phyloP scores from a whole-genome alignment of 2,888 invertebrate species.

The Leptinotarsa tumamoca region DNA sequence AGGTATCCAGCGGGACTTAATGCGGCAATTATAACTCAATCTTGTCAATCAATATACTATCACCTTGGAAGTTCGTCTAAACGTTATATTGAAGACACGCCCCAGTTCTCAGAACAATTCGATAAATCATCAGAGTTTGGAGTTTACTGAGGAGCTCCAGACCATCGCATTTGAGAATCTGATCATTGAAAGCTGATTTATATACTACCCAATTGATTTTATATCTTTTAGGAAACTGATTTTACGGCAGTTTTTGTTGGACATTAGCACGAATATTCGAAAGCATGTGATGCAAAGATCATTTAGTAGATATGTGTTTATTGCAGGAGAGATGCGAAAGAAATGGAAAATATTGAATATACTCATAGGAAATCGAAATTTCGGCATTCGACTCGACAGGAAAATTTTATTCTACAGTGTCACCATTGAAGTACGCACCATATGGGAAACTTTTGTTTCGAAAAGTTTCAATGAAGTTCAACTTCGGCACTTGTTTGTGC shows the following conservation, averaged over 20 bases:
- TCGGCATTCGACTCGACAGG: too few species aligned
- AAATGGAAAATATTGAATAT: background rate
- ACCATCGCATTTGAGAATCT: background rate
- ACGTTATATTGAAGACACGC: background rate
- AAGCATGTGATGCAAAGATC: background rate
- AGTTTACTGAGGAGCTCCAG: background rate
- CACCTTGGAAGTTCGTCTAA: slow-evolving; percentile 7
- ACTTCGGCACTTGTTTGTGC: too few species aligned
- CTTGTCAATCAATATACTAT: slow-evolving; percentile 11
- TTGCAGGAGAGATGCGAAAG: background rate
- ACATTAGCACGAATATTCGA: background rate
- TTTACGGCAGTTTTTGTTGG: background rate
- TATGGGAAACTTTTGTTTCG: too few species aligned
- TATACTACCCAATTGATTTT: slow-evolving; percentile 1
- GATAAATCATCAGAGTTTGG: slow-evolving; percentile 10
- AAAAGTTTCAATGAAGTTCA: too few species aligned
- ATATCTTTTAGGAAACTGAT: background rate
- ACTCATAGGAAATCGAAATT: background rate
- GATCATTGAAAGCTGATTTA: slow-evolving; percentile 15
- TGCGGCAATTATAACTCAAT: slow-evolving; percentile 12
- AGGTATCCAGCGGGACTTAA: slow-evolving; percentile 2
- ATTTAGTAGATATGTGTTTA: background rate
- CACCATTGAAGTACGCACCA: too few species aligned
- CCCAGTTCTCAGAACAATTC: slow-evolving; percentile 9
- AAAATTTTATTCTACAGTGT: too few species aligned